Evolutionary conservation across 2,888 invertebrate genomes (phyloP).

Genomic region (Azorinus chamasolen): DNA sequence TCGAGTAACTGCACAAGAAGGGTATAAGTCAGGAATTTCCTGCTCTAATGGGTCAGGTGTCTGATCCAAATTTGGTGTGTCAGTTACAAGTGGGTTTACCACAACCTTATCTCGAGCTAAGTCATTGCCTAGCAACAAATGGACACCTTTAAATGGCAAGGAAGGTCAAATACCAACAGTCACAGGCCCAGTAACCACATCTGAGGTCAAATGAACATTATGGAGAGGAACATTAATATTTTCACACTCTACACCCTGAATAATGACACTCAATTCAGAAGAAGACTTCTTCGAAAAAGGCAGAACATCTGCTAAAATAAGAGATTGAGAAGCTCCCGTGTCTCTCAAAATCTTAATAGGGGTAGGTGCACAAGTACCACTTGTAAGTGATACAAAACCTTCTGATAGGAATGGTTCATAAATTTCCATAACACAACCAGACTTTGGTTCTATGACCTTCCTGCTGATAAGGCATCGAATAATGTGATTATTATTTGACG

Average conservation of each 20-base stretch:
- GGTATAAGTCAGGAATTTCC: constrained; percentile 26
- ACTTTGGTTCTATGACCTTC: constrained; percentile 3
- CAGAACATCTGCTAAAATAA: constrained; percentile 45
- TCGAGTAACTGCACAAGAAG: constrained; percentile 29
- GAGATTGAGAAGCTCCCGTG: constrained; percentile 56
- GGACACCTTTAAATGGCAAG: constrained; percentile 50
- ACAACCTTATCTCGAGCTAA: constrained; percentile 45
- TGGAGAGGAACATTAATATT: constrained; percentile 46
- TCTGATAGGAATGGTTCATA: constrained; percentile 43
- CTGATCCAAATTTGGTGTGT: constrained; percentile 15
- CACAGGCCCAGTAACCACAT: constrained; percentile 45
- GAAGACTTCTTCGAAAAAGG: constrained; percentile 38
- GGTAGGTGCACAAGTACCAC: constrained; percentile 6
- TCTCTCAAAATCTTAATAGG: constrained; percentile 47
- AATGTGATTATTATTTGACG: no score
- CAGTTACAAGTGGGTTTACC: constrained; percentile 29
- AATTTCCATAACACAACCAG: constrained; percentile 21
- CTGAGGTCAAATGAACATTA: constrained; percentile 36
- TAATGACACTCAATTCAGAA: constrained; percentile 38
- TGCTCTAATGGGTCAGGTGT: constrained; percentile 20
- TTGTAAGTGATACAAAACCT: constrained; percentile 42
- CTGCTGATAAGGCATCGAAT: neutral
- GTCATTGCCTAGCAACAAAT: constrained; percentile 52
- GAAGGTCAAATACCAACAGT: constrained; percentile 38
- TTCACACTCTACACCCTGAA: constrained; percentile 50